phyloP scores from a whole-genome alignment of 1,140 invertebrate species.

The Goniozus legneri region DNA sequence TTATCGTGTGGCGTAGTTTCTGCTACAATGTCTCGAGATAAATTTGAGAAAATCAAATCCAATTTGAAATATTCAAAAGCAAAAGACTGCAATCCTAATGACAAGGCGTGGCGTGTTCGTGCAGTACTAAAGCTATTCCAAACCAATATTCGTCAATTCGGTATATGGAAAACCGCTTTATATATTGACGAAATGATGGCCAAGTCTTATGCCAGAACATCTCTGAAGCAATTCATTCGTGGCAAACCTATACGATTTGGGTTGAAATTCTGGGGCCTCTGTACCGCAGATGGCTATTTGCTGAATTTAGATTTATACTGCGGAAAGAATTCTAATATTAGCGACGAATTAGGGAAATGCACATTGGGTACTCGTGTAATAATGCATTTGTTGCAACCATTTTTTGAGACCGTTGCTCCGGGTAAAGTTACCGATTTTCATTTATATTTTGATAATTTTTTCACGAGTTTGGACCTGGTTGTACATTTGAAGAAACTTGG shows the following conservation, averaged over 20 bases:
- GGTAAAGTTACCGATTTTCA: background rate
- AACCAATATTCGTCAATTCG: slow-evolving; percentile 26
- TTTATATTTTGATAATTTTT: slow-evolving; percentile 1
- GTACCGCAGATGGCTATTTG: slow-evolving; percentile 1
- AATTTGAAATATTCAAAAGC: slow-evolving; percentile 2
- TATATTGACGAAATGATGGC: slow-evolving; percentile 21
- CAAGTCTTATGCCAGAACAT: slow-evolving; percentile 8
- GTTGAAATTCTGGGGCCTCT: slow-evolving; percentile 35
- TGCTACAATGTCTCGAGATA: background rate
- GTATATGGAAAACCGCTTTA: slow-evolving; percentile 43
- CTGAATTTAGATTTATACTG: background rate
- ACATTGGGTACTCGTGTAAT: background rate
- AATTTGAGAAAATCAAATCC: background rate
- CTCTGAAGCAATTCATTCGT: slow-evolving; percentile 44
- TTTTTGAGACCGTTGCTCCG: background rate
- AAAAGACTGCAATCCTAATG: background rate
- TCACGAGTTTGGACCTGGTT: slow-evolving; percentile 1
- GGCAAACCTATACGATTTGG: slow-evolving; percentile 42
- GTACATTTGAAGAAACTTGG: slow-evolving; percentile 3
- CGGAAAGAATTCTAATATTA: background rate
- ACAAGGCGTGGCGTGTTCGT: background rate
- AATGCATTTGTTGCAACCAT: slow-evolving; percentile 2
- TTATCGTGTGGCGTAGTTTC: background rate
- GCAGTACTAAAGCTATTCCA: background rate
- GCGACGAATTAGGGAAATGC: background rate